Conservation (phyloP, 2,113 vertebrate species). For the Cyanocitta stelleri region DNA sequence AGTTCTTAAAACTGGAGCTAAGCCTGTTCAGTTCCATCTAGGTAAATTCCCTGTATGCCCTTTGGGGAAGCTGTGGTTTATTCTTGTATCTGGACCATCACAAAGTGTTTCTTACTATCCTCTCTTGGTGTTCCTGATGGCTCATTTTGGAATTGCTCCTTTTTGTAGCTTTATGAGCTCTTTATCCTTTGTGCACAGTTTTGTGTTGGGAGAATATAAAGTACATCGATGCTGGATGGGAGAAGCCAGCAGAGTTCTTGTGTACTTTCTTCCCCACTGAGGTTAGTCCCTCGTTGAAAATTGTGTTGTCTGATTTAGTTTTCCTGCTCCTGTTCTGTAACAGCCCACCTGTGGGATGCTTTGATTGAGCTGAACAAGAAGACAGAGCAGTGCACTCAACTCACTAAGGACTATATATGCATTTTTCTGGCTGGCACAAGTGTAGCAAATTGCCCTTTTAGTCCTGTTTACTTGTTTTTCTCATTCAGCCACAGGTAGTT, state of each 20-base stretch:
- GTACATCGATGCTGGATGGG: not conserved
- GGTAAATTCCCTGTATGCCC: not conserved
- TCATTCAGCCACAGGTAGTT: not conserved
- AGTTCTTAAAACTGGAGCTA: not conserved
- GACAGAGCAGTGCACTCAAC: not conserved
- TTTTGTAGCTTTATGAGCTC: not conserved
- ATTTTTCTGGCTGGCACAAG: not conserved
- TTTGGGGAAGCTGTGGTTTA: not conserved
- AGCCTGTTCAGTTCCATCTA: not conserved
- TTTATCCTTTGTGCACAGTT: not conserved
- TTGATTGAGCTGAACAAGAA: slow-evolving; percentile 8
- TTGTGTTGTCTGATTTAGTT: not conserved
- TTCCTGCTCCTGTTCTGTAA: not conserved
- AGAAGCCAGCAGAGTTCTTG: not conserved
- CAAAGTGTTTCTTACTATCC: fast-evolving
- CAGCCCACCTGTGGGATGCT: not conserved
- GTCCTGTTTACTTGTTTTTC: slow-evolving; percentile 16
- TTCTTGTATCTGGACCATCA: not conserved
- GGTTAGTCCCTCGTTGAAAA: not conserved
- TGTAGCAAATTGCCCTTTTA: not conserved
- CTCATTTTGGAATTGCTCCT: not conserved
- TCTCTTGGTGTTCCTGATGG: not conserved
- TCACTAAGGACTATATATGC: not conserved
- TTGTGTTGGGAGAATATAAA: not conserved
- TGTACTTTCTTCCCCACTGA: not conserved